Base-by-base conservation (phyloP, 2,888 invertebrate genomes). In the Nomada hirtipes region DNA sequence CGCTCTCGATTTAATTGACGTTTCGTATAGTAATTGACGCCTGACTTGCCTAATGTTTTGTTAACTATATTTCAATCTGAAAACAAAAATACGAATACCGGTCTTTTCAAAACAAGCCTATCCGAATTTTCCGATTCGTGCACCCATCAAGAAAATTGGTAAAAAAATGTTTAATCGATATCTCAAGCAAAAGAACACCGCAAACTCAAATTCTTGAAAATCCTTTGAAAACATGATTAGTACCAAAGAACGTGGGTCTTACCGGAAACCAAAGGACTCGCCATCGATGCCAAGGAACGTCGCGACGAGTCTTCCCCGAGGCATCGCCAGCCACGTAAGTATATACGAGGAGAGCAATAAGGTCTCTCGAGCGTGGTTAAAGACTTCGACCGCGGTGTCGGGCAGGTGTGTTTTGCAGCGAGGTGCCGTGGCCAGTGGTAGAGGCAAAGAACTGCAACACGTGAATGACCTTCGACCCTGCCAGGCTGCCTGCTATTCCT, bases 381-480 rank as follows among this genome's bases (percentile, higher is more conserved):
- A 89, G 90, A 89, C 89, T 91, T 88, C 85, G 87, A 90, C 85
- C 82, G 87, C 84, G 84, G 86, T 88, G 86, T 76, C 75, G 79
- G 86, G 86, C 91, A 91, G 91, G 90, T 90, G 90, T 91, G 90
- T 90, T 90, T 90, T 88, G 88, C 88, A 77, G 77, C 80, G 77
- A 67, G 72, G 76, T 74, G 84, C 70, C 74, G 85, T 81, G 83
- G 86, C 83, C 79, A 75, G 84, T 78, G 81, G 85, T 83, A 80
- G 87, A 89, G 89, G 87, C 87, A 82, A 88, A 87, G 89, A 91
- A 91, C 89, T 90, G 91, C 90, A 90, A 91, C 92, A 92, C 92
- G 92, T 92, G 91, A 88, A 86, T 88, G 91, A 92, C 91, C 92
- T 91, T 88, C 90, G 92, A 92, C 91, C 92, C 86, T 86, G 82